Conservation (phyloP, 2,888 invertebrate genomes). For the Chelonus formosanus region DNA sequence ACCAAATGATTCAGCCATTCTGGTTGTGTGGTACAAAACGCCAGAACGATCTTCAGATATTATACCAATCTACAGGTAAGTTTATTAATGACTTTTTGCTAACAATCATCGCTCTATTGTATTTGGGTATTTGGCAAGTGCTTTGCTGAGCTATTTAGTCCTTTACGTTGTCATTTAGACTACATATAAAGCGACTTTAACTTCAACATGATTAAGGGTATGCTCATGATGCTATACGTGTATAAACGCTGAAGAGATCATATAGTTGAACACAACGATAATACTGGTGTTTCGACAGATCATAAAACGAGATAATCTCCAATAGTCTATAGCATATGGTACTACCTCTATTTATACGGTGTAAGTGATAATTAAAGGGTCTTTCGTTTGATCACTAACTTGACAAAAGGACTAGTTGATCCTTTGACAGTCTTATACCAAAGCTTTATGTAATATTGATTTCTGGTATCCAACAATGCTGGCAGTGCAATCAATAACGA, state of each 20-base stretch:
- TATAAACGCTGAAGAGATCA: too few species aligned
- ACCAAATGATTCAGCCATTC: conserved; percentile 80
- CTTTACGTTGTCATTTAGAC: too few species aligned
- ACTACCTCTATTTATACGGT: not conserved
- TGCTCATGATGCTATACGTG: too few species aligned
- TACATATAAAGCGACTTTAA: too few species aligned
- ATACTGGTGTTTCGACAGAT: conserved; percentile 10
- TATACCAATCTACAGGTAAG: conserved; percentile 88
- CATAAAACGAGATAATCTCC: conserved; percentile 12
- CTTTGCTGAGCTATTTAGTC: too few species aligned
- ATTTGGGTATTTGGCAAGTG: too few species aligned
- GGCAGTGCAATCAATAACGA: too few species aligned
- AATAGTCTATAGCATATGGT: conserved; percentile 5
- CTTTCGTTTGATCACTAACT: not conserved
- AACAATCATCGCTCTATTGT: too few species aligned
- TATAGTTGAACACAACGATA: too few species aligned
- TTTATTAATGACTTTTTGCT: not conserved
- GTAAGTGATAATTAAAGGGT: conserved; percentile 12
- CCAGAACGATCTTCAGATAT: conserved; percentile 70
- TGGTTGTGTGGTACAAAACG: conserved; percentile 88
- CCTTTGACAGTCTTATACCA: too few species aligned
- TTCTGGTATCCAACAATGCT: not conserved
- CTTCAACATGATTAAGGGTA: too few species aligned
- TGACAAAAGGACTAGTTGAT: too few species aligned
- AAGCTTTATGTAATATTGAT: not conserved